Conservation (phyloP, 2,113 vertebrate genomes). For the Sigmodon hispidus region DNA sequence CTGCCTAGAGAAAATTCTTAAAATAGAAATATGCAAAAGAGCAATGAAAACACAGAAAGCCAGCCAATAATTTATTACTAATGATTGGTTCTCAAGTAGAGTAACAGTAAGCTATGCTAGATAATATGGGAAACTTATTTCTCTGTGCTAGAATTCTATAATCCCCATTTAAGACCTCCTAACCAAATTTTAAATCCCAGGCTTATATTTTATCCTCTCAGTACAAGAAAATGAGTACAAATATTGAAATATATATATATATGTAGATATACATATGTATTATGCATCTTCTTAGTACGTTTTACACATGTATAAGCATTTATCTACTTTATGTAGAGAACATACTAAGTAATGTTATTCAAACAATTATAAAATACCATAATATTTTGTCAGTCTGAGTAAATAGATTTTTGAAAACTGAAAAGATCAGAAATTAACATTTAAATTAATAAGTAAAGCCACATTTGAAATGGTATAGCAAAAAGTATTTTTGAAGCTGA, state of each 20-base stretch:
- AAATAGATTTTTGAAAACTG: background rate
- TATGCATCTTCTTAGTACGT: background rate
- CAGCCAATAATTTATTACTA: background rate
- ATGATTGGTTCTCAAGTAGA: background rate
- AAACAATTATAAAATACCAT: background rate
- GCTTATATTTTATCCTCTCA: background rate
- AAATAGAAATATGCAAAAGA: background rate
- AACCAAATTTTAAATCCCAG: background rate
- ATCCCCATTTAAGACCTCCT: background rate
- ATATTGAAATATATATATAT: background rate
- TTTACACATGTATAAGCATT: background rate
- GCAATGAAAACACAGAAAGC: background rate
- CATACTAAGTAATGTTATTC: background rate
- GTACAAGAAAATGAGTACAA: background rate
- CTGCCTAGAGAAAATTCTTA: background rate
- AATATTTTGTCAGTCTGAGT: background rate
- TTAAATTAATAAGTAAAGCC: conserved; percentile 17
- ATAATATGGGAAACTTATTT: background rate
- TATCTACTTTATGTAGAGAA: background rate
- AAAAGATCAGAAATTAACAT: background rate
- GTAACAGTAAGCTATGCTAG: background rate
- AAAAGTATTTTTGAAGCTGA: background rate
- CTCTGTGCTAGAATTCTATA: background rate
- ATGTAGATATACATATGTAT: too few relatives aligned
- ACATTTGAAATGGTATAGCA: background rate